These are phyloP conservation scores for Biston stratarius DNA, from an alignment of 2,888 invertebrate species.

Conservation along the genomic window DNA sequence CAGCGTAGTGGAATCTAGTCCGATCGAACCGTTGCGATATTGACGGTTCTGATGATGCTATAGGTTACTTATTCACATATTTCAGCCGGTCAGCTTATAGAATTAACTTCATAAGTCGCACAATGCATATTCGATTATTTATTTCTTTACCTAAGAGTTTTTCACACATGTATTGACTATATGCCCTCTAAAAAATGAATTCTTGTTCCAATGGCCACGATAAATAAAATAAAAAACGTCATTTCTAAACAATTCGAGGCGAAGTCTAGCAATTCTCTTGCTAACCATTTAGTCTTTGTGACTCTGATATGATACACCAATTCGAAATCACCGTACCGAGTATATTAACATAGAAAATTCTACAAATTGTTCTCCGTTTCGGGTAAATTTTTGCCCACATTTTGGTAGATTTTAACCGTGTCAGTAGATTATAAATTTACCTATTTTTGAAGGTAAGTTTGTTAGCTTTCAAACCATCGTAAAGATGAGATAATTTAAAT, in stretches of 20 bases:
- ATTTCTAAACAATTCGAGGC: conserved; percentile 33
- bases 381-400: neutral
- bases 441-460: neutral
- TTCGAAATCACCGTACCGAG: conserved; percentile 37
- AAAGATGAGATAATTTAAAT: neutral
- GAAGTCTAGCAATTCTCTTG: conserved; percentile 9
- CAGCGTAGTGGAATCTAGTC: no score
- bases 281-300: conserved; percentile 36
- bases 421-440: neutral
- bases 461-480: neutral
- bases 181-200: neutral
- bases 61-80: no score
- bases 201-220: neutral
- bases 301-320: conserved; percentile 37
- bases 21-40: no score
- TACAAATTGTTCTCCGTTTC: neutral
- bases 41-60: no score
- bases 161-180: no score
- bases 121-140: no score
- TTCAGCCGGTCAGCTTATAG: no score
- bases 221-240: conserved; percentile 28
- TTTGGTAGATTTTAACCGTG: neutral
- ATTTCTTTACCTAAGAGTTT: no score
- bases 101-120: no score
- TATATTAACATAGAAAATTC: conserved; percentile 2